Base-by-base conservation (phyloP, 2,888 invertebrate genomes). In the Galeopsomyia nigrocyanea region DNA sequence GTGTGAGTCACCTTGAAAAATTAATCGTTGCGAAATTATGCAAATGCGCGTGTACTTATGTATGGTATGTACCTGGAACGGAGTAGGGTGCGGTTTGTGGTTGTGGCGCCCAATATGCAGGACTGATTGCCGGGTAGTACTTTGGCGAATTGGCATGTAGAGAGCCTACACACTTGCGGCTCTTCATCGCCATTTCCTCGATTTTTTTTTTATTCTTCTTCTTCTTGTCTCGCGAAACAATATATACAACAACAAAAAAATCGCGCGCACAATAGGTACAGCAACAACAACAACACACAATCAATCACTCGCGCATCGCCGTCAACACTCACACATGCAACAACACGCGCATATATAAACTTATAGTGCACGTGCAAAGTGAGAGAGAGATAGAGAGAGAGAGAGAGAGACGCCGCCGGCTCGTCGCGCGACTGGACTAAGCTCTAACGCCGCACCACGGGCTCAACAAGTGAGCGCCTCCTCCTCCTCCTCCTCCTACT, bases 31-130 rank as follows among this genome's bases (percentile, higher is more conserved):
- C 21, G 55, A 17, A 39, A 31, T 3, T 10, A n/a, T n/a, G n/a
- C n/a, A n/a, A n/a, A n/a, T n/a, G n/a, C 39, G 39, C 17, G 39
- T 14, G 21, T 10, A 56, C 13, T 13, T 53, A 5, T 53, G 17
- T 19, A n/a, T 1, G 6, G 39, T 19, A 19, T 1, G 46, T 91
- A 94, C 94, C 94, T 94, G 94, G 94, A 87, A 94, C 90, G 87
- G 94, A 91, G 88, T 94, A 94, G 83, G 94, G 94, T 85, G 92
- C 92, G 81, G 92, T 92, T 87, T 92, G 92, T 78, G 93, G 91
- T 82, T 94, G 92, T 78, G 94, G 93, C 83, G 94, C 91, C 94
- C 94, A 94, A 88, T 94, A 94, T 85, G 94, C 92, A 86, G 93
- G 91, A 87, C 92, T 92, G 89, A 94, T 94, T 81, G 94, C 90